Base-by-base conservation (phyloP, 2,888 invertebrate species). In the Watsonalla binaria region DNA sequence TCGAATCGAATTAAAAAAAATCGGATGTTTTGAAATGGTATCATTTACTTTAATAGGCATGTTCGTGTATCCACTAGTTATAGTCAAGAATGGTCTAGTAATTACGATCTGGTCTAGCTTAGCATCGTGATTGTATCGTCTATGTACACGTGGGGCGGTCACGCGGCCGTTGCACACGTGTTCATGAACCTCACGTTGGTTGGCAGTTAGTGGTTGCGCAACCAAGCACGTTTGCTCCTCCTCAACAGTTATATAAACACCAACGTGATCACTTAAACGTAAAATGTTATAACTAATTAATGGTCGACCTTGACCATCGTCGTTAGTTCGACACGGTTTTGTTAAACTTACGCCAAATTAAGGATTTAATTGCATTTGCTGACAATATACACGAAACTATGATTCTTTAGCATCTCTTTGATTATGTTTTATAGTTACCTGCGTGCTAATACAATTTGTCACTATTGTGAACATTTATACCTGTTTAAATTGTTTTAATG, bases 111-210 rank as follows among this genome's bases (percentile, higher is more conserved):
- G 37, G 37, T 42, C 42, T 42, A 42, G 42, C 11, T 42, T 42
- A 42, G 11, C 42, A 11, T 42, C 5, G 8, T 11, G 42, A 8
- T 42, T 69, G 62, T 84, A 82, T 84, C 85, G 84, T 82, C 67
- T 59, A 50, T n/a, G 53, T 59, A 60, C 61, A 67, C 65, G 67
- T 60, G 58, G 54, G 56, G 55, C 68, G 74, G 77, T 89, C 90
- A 88, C 89, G 88, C 79, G 89, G 86, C 82, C 54, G 33, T 45
- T 56, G 63, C 37, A 72, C 89, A 89, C 89, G 90, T 89, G 87
- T 58, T 76, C 85, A 82, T 85, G 86, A 84, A 84, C 86, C 84
- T 85, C 89, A 88, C 90, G 88, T 89, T 88, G 83, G 24, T 11
- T 11, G 11, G 8, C 8, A 7, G 37, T 37, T 37, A 37, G 59